Conservation (phyloP, 2,113 vertebrate species). For the Tupaia chinensis region DNA sequence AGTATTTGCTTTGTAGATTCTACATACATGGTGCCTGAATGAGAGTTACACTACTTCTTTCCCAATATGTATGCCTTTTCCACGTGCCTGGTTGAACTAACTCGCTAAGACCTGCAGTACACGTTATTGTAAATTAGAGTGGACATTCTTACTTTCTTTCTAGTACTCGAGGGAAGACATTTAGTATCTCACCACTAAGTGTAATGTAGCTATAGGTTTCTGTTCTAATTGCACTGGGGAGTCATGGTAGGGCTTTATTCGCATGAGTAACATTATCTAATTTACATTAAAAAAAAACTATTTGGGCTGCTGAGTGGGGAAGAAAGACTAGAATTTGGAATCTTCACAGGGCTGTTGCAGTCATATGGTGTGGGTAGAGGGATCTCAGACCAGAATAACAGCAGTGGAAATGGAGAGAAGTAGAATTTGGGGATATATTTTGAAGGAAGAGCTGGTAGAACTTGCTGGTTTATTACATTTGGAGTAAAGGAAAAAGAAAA, state of each 20-base stretch:
- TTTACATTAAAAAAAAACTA: background rate
- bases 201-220: background rate
- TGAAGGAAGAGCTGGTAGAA: background rate
- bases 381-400: too few species aligned
- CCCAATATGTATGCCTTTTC: background rate
- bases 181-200: background rate
- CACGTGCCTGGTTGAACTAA: background rate
- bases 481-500: background rate
- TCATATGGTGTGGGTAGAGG: too few species aligned
- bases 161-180: background rate
- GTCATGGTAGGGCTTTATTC: background rate
- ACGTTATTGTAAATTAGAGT: background rate
- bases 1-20: background rate
- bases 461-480: conserved; percentile 16
- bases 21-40: background rate
- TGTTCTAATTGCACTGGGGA: background rate
- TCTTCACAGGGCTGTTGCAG: background rate
- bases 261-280: background rate
- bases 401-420: background rate
- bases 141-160: background rate
- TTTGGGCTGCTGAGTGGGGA: background rate
- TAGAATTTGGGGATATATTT: background rate
- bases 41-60: background rate
- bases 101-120: background rate
- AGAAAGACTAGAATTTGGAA: background rate